Percentiles rank a stretch among this genome's conserved stretches.
Evolutionary conservation across 2,797 vertebrate species (phyloP).

Genomic region (Paguma larvata): DNA sequence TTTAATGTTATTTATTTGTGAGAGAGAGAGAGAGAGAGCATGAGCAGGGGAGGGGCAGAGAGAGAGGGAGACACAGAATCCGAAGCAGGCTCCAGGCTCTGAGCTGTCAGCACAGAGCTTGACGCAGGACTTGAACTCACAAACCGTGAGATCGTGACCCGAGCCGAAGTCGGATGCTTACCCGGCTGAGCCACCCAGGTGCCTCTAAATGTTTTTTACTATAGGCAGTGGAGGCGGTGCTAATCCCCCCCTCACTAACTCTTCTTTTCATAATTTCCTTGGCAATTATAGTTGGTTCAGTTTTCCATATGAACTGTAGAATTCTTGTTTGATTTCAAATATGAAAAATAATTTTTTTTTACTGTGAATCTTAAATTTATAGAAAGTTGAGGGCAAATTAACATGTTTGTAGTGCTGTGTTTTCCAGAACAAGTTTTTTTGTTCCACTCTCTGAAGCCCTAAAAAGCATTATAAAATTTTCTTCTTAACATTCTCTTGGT

Average conservation of each 20-base stretch:
- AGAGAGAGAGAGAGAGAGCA: too few relatives aligned
- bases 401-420: background rate
- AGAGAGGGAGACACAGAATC: too few relatives aligned
- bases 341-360: background rate
- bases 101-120: too few relatives aligned
- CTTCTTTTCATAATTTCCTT: background rate
- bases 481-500: background rate
- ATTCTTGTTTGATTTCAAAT: slow-evolving; percentile 31
- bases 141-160: too few relatives aligned
- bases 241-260: background rate
- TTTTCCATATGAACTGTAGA: background rate
- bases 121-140: too few relatives aligned
- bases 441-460: background rate
- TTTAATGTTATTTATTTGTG: too few relatives aligned
- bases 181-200: too few relatives aligned
- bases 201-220: background rate
- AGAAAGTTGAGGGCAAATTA: background rate
- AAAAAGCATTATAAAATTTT: background rate
- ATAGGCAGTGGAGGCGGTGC: background rate
- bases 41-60: too few relatives aligned
- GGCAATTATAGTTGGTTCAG: background rate
- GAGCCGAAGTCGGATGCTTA: too few relatives aligned
- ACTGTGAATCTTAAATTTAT: background rate
- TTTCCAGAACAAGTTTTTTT: background rate
- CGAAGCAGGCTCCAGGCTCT: too few relatives aligned